Conservation (phyloP, 2,797 vertebrate species). For the Eulemur rubriventer region DNA sequence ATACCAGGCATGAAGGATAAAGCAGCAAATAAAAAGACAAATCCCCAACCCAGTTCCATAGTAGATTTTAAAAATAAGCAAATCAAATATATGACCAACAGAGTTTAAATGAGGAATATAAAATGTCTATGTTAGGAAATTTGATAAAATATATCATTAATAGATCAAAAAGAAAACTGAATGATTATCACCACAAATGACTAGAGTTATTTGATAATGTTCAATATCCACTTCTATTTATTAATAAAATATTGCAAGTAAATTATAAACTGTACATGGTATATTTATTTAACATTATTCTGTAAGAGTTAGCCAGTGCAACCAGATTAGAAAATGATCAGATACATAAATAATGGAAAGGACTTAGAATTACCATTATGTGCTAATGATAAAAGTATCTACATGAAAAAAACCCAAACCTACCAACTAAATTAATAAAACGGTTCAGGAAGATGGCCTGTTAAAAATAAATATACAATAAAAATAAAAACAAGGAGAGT, state of each 20-base stretch:
- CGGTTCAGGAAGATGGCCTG: not conserved
- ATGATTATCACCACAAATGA: not conserved
- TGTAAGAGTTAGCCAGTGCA: not conserved
- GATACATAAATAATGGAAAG: not conserved
- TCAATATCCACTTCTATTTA: not conserved
- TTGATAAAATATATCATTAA: constrained; percentile 1
- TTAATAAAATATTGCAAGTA: not conserved
- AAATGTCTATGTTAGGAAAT: not conserved
- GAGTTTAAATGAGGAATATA: not conserved
- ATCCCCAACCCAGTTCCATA: not conserved
- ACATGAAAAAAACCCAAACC: not conserved
- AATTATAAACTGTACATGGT: not conserved
- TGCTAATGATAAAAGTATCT: not conserved
- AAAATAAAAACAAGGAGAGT: constrained; percentile 1
- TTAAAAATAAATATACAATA: constrained; percentile 15
- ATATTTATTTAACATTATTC: not conserved
- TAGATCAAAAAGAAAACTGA: not conserved
- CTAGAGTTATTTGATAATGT: constrained; percentile 14
- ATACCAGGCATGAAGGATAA: not conserved
- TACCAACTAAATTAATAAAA: not conserved
- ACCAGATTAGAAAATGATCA: not conserved
- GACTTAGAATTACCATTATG: not conserved
- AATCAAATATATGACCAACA: not conserved
- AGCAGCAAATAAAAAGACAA: constrained; percentile 6
- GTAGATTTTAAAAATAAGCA: not conserved